These are phyloP conservation scores for Henricia sp. DNA, from an alignment of 53 echinoderm and acorn worm species.

Conservation along the genomic window DNA sequence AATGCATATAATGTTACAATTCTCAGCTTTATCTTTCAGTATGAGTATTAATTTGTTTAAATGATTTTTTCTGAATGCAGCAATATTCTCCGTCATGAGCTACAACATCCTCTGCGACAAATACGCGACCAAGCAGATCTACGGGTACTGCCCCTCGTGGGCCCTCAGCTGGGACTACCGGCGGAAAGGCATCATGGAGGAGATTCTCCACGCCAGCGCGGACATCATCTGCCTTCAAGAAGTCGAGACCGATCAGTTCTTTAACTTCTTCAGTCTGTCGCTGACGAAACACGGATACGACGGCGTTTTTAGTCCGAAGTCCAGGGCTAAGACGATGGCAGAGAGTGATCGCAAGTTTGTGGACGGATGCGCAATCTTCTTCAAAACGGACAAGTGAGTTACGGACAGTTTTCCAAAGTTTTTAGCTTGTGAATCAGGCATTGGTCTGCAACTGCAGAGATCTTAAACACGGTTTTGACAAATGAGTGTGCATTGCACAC, in stretches of 20 bases:
- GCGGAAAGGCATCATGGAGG: constrained; percentile 97
- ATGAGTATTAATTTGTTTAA: not conserved
- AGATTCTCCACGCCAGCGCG: constrained; percentile 84
- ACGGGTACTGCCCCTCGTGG: constrained; percentile 99
- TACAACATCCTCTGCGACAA: constrained; percentile 99
- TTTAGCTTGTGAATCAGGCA: too few species aligned
- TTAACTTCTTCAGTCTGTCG: constrained; percentile 88
- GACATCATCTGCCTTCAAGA: constrained; percentile 96
- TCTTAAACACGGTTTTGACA: not conserved
- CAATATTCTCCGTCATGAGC: constrained; percentile 94
- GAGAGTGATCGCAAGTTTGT: constrained; percentile 93
- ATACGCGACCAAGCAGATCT: constrained; percentile 95
- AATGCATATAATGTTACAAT: not conserved
- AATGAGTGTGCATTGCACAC: not conserved
- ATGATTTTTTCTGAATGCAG: too few species aligned
- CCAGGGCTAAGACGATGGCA: constrained; percentile 97
- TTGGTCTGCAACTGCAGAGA: not conserved
- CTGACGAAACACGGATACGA: constrained; percentile 96
- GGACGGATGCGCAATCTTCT: constrained; percentile 99
- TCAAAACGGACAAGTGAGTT: constrained; percentile 94
- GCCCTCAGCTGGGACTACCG: constrained; percentile 97
- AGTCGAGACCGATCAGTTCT: constrained; percentile 99
- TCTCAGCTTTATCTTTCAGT: not conserved
- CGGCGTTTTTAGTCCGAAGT: constrained; percentile 98
- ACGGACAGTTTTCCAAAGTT: not conserved